Base-by-base conservation (phyloP, 1,140 invertebrate species). In the Potamilus streckersoni region DNA sequence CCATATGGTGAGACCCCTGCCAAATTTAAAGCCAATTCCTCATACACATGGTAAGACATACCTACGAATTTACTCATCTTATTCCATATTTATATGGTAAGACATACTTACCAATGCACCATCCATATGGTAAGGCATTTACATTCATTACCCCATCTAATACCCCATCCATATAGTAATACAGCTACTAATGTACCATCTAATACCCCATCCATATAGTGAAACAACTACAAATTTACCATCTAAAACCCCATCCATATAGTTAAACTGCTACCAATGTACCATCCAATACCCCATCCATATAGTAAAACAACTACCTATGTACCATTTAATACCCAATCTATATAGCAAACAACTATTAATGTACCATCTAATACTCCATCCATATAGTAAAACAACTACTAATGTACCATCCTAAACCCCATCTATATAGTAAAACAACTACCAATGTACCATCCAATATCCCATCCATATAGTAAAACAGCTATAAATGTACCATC, bases 401-500 rank as follows among this genome's bases (percentile, higher is more conserved):
- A 61, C 20, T 8, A 62, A n/a, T 5, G 2, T 62, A 8, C 60
- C 23, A 62, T 23, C 55, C 27, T 83, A 85, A 61, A 62, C 82
- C 23, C 85, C 87, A 20, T 89, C 88, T 71, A 83, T 86, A 59
- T 82, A 85, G 85, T 89, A 55, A 67, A 68, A 15, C 13, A 19
- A 4, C 4, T 61, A 20, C 2, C 20, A 3, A 61, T 61, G 60
- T 61, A 12, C 19, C 60, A n/a, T 62, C 13, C 4, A 19, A n/a
- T n/a, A 19, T 6, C 60, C 13, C 0, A 62, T 19, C 20, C 19
- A n/a, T 13, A 62, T n/a, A 13, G 19, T n/a, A 2, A 2, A 8
- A 13, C 20, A 62, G 0, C 4, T 62, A 62, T 8, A 2, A 61
- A 19, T 61, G 17, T 61, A n/a, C 60, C 20, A 61, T 23, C 2